Conservation (phyloP, 2,888 invertebrate species). For the Orthosia cruda region DNA sequence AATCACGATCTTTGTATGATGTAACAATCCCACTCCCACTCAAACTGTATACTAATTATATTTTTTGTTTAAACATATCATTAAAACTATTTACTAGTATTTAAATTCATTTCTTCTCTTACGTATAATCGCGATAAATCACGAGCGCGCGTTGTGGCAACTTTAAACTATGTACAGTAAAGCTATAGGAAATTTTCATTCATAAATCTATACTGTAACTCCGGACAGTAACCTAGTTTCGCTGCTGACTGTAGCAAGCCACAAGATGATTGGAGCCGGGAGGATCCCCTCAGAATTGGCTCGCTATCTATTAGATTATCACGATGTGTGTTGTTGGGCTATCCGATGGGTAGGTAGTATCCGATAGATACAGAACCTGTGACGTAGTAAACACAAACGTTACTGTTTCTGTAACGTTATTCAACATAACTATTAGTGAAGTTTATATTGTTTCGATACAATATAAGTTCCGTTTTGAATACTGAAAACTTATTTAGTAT, state of each 20-base stretch:
- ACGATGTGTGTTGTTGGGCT: conserved; percentile 36
- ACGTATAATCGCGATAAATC: no score
- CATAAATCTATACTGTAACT: conserved; percentile 2
- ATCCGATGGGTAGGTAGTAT: no score
- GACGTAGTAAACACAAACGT: conserved; percentile 21
- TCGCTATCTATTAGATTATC: conserved; percentile 59
- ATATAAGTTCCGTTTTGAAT: conserved; percentile 18
- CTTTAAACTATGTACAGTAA: neutral
- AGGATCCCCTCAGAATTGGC: conserved; percentile 28
- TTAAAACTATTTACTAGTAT: no score
- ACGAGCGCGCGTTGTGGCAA: neutral
- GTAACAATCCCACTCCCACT: no score
- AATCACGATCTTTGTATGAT: no score
- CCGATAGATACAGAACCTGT: conserved; percentile 12
- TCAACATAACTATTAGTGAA: neutral
- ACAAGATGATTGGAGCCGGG: conserved; percentile 55
- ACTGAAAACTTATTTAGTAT: no score
- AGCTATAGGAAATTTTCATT: neutral
- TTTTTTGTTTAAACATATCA: no score
- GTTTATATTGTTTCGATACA: neutral
- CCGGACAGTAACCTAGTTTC: conserved; percentile 11
- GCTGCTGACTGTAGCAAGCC: conserved; percentile 29
- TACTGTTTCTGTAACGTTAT: conserved; percentile 9
- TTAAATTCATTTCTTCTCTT: no score
- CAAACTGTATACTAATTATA: no score